phyloP scores from a whole-genome alignment of 1,140 invertebrate genomes.

The Helicoverpa zea region DNA sequence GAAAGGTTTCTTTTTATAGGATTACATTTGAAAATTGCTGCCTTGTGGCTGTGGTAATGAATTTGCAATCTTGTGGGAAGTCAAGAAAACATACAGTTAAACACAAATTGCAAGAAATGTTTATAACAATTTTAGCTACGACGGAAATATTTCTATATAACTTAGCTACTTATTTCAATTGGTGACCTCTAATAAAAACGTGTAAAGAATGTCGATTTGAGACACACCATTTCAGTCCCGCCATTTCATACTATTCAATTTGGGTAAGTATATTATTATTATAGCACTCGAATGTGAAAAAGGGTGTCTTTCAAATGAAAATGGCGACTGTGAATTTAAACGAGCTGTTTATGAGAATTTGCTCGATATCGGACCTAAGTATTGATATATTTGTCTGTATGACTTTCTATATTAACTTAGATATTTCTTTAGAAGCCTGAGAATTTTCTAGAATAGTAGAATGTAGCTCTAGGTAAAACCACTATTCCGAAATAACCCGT shows the following conservation, averaged over 20 bases:
- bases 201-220: conserved; percentile 19
- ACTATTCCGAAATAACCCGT: background rate
- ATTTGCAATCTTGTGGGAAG: no score
- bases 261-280: conserved; percentile 34
- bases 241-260: conserved; percentile 37
- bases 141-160: background rate
- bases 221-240: conserved; percentile 10
- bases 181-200: background rate
- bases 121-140: no score
- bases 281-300: conserved; percentile 3
- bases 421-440: background rate
- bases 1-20: no score
- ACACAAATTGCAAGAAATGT: no score
- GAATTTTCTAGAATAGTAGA: background rate
- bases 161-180: background rate
- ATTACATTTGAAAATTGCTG: no score
- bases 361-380: background rate
- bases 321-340: conserved; percentile 31
- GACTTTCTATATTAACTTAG: background rate
- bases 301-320: conserved; percentile 18
- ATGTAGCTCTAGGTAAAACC: background rate
- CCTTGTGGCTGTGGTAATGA: no score
- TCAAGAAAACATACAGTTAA: no score
- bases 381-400: conserved; percentile 18
- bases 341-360: conserved; percentile 16